Conservation (phyloP, 2,113 vertebrate genomes). For the Rhinoderma darwinii region DNA sequence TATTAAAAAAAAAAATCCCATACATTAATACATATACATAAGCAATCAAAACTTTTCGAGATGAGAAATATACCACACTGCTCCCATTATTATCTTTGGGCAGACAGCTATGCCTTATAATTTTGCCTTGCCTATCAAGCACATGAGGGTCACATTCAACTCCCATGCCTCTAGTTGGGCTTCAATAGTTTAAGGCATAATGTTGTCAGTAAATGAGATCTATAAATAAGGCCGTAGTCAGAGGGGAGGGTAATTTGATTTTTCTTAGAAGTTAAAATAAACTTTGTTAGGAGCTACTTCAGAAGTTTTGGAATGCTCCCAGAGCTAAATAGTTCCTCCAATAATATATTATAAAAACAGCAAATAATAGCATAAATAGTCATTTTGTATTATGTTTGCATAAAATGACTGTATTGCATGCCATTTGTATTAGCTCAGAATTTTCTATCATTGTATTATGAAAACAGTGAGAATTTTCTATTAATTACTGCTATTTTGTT, state of each 20-base stretch:
- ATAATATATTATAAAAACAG: background rate
- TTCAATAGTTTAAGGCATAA: background rate
- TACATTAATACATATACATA: no score
- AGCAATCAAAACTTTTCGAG: no score
- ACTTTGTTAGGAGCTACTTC: background rate
- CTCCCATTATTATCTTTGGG: no score
- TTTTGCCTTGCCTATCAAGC: no score
- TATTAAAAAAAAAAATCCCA: no score
- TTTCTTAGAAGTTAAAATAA: background rate
- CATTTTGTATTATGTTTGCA: background rate
- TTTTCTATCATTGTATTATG: background rate
- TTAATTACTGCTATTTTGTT: conserved; percentile 63
- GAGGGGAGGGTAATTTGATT: background rate
- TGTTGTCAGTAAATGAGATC: background rate
- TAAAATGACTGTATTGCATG: background rate
- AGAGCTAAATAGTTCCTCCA: background rate
- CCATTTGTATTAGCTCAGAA: no score
- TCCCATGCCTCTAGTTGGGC: no score
- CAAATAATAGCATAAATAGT: background rate
- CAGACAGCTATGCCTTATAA: no score
- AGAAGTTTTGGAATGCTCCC: background rate
- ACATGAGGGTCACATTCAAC: no score
- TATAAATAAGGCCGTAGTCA: background rate
- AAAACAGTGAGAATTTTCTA: conserved; percentile 16
- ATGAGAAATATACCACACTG: no score